These are phyloP conservation scores for Seriola quinqueradiata DNA, from an alignment of 2,113 vertebrate genomes.

Conservation along the genomic window DNA sequence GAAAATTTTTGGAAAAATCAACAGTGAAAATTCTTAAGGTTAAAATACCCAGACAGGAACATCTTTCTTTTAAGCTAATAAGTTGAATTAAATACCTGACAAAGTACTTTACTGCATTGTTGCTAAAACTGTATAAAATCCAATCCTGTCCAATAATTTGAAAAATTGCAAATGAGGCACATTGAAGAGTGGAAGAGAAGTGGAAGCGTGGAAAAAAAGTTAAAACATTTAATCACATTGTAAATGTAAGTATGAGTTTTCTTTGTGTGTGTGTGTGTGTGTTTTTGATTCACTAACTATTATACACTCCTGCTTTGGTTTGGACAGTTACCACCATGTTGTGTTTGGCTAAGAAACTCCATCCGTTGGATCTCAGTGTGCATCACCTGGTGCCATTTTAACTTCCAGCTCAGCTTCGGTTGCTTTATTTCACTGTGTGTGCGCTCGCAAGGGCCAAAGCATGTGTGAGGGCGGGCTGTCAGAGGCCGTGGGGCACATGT, in stretches of 20 bases:
- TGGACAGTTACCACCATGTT: constrained; percentile 19
- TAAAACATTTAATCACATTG: background rate
- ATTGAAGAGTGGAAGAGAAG: background rate
- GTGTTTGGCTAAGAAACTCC: constrained; percentile 35
- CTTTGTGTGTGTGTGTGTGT: background rate
- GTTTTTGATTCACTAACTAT: background rate
- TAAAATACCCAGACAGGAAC: background rate
- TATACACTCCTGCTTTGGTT: background rate
- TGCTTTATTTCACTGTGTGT: constrained; percentile 50
- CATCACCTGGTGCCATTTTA: constrained; percentile 51
- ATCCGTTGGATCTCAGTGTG: constrained; percentile 36
- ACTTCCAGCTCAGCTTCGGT: constrained; percentile 54
- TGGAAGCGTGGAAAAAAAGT: background rate
- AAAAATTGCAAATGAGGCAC: background rate
- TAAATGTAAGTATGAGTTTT: background rate
- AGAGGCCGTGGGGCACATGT: constrained; percentile 73
- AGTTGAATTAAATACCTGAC: background rate
- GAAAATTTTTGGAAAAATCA: background rate
- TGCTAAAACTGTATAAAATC: background rate
- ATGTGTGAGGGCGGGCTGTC: constrained; percentile 64
- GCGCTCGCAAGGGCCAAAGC: constrained; percentile 42
- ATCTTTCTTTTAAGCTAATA: background rate
- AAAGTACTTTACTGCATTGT: background rate
- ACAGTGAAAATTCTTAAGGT: background rate
- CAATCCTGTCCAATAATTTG: background rate